Percentiles rank a stretch among this genome's conserved stretches.
These are phyloP conservation scores for Prolemur simus DNA, from an alignment of 2,113 vertebrate genomes.

Conservation along the genomic window DNA sequence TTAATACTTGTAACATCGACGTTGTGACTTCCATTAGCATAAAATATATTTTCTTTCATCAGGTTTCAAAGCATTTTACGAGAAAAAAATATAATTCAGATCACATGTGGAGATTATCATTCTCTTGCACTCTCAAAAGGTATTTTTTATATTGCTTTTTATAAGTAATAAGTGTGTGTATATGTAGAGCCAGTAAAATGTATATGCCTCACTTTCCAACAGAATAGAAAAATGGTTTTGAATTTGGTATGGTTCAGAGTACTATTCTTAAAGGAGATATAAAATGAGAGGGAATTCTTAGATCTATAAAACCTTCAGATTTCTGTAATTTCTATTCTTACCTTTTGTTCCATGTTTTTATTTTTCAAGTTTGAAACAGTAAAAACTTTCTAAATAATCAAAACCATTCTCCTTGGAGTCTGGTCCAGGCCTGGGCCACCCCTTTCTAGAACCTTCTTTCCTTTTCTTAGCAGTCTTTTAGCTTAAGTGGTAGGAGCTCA, in stretches of 20 bases:
- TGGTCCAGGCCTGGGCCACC: not conserved
- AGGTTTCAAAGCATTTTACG: conserved; percentile 69
- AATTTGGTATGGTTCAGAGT: not conserved
- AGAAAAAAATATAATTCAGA: conserved; percentile 72
- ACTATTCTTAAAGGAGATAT: not conserved
- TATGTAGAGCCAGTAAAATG: not conserved
- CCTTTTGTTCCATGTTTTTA: not conserved
- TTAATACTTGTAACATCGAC: conserved; percentile 10
- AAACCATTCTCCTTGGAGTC: not conserved
- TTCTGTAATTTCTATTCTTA: not conserved
- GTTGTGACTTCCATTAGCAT: conserved; percentile 1
- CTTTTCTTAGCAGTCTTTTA: not conserved
- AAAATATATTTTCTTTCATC: conserved; percentile 48
- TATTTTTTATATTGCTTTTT: conserved; percentile 47
- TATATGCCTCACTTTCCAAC: not conserved
- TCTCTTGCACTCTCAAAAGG: conserved; percentile 77
- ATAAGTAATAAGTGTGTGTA: not conserved
- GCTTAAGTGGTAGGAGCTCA: not conserved
- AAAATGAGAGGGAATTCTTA: conserved; percentile 23
- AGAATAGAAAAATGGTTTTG: not conserved
- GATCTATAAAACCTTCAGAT: not conserved
- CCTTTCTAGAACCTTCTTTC: not conserved
- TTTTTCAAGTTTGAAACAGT: conserved; percentile 37
- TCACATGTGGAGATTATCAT: conserved; percentile 74
- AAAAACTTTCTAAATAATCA: not conserved